Evolutionary conservation across 2,797 vertebrate species (phyloP).

Genomic region (Sylvilagus floridanus): DNA sequence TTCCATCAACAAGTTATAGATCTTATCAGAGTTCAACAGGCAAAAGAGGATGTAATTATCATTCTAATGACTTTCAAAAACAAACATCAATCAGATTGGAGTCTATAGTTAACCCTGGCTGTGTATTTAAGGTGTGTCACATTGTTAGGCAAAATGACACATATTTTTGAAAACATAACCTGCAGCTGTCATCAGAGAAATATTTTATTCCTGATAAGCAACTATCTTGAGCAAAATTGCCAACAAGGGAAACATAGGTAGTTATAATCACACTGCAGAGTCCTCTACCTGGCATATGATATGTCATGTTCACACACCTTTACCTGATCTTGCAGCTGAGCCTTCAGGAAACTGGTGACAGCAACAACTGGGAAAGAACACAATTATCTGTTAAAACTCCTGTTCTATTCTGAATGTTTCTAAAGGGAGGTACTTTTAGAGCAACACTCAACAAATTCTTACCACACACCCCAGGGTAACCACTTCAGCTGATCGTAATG

Average conservation of each 20-base stretch:
- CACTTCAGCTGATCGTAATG: background rate
- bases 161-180: background rate
- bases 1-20: background rate
- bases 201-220: conserved; percentile 27
- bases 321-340: background rate
- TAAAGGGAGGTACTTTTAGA: background rate
- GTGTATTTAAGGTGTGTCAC: background rate
- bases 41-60: background rate
- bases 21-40: background rate
- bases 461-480: background rate
- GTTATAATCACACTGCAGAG: background rate
- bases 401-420: background rate
- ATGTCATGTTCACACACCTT: background rate
- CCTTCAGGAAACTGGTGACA: background rate
- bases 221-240: background rate
- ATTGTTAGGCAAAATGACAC: background rate
- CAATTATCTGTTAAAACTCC: background rate
- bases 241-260: background rate
- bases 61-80: conserved; percentile 2
- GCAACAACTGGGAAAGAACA: background rate
- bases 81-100: background rate
- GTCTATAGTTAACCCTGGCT: background rate
- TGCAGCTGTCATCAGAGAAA: background rate
- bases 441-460: background rate
- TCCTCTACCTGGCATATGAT: background rate